These are phyloP conservation scores for Nerophis ophidion DNA, from an alignment of 2,113 vertebrate species.

Conservation along the genomic window DNA sequence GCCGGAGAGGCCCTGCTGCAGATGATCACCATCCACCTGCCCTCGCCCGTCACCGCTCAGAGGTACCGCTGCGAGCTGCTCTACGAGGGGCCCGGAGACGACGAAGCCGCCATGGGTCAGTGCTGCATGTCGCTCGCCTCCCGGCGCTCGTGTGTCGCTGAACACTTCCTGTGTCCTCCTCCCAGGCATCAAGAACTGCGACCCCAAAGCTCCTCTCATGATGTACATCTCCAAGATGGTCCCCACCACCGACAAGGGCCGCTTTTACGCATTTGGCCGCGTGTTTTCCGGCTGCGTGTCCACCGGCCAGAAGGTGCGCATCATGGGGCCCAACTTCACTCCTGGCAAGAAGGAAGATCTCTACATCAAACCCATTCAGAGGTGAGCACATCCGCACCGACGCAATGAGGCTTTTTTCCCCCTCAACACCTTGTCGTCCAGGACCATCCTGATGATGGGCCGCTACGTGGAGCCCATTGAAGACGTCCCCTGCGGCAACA, in stretches of 20 bases:
- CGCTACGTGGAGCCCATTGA: slow-evolving; percentile 92
- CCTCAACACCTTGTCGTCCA: slow-evolving; percentile 26
- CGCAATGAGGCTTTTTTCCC: background rate
- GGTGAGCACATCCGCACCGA: slow-evolving; percentile 63
- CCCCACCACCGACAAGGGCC: slow-evolving; percentile 89
- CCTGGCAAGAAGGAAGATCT: slow-evolving; percentile 95
- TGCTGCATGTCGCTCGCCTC: background rate
- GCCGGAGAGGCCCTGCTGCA: slow-evolving; percentile 91
- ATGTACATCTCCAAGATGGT: slow-evolving; percentile 99
- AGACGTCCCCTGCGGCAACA: slow-evolving; percentile 94
- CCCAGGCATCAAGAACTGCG: slow-evolving; percentile 91
- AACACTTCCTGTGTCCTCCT: background rate
- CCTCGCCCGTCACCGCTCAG: slow-evolving; percentile 92
- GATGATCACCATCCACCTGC: slow-evolving; percentile 97
- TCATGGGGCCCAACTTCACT: slow-evolving; percentile 94
- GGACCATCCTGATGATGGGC: slow-evolving; percentile 97
- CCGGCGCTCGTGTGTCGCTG: background rate
- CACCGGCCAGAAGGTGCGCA: slow-evolving; percentile 89
- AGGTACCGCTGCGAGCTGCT: slow-evolving; percentile 93
- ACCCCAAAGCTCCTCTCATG: slow-evolving; percentile 88
- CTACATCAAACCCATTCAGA: slow-evolving; percentile 92
- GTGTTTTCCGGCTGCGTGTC: slow-evolving; percentile 91
- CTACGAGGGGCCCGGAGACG: slow-evolving; percentile 89
- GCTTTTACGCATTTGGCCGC: slow-evolving; percentile 92
- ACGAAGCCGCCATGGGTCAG: slow-evolving; percentile 92